Evolutionary conservation across 2,113 vertebrate species (phyloP).

Genomic region (Cyanistes caeruleus): DNA sequence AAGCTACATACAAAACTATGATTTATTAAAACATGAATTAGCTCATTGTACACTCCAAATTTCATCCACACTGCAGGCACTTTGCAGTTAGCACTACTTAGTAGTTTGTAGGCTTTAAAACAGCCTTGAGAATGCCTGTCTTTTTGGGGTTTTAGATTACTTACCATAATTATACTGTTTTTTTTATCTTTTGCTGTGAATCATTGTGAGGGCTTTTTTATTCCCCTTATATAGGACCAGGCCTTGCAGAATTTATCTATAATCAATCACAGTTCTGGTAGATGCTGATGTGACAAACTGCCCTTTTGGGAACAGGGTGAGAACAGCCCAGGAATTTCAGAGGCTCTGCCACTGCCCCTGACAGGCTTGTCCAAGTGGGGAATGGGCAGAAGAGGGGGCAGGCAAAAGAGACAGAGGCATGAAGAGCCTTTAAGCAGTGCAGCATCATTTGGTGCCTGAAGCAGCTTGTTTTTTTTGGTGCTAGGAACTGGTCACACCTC

Average conservation of each 20-base stretch:
- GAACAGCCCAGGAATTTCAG: neutral
- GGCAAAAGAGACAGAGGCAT: neutral
- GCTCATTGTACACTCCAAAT: neutral
- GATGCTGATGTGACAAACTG: neutral
- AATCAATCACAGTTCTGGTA: neutral
- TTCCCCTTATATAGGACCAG: neutral
- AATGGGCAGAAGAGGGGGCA: neutral
- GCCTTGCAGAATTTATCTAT: neutral
- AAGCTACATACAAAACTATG: neutral
- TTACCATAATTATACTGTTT: neutral
- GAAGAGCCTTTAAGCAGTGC: neutral
- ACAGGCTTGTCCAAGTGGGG: neutral
- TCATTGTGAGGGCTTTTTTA: neutral
- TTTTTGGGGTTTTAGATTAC: neutral
- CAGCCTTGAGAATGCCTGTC: neutral
- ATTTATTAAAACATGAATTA: slow-evolving; percentile 8
- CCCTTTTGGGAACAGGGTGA: neutral
- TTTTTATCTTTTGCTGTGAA: neutral
- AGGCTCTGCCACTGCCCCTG: neutral
- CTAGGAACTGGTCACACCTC: neutral
- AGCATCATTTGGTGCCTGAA: neutral
- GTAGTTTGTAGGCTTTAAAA: slow-evolving; percentile 9
- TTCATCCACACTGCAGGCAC: neutral
- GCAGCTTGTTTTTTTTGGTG: neutral
- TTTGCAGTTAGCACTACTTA: neutral